Conservation (phyloP, 2,113 vertebrate species). For the Rhodinocichla rosea region DNA sequence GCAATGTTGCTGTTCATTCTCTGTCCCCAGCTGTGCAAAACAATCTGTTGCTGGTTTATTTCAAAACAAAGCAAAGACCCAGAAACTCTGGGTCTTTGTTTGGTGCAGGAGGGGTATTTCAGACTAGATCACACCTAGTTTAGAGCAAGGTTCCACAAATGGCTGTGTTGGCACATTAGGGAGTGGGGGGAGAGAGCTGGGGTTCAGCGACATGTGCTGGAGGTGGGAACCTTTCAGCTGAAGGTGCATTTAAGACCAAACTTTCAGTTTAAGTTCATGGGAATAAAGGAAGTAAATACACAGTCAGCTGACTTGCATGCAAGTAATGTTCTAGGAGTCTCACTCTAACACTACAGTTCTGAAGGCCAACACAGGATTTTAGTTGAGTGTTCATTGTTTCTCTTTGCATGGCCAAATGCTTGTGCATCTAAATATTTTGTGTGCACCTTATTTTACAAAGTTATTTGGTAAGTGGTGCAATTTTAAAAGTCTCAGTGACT, state of each 20-base stretch:
- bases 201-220: fast-evolving
- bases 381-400: not conserved
- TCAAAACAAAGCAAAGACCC: not conserved
- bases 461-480: not conserved
- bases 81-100: not conserved
- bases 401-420: not conserved
- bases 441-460: not conserved
- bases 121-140: not conserved
- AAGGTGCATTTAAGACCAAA: not conserved
- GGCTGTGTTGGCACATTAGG: not conserved
- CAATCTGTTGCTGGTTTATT: not conserved
- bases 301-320: not conserved
- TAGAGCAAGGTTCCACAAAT: not conserved
- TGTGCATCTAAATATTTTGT: not conserved
- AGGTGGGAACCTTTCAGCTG: not conserved
- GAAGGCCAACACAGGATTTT: not conserved
- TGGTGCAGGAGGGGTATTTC: not conserved
- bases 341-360: not conserved
- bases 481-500: not conserved
- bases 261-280: not conserved
- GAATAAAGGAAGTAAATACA: not conserved
- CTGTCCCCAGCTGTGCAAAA: not conserved
- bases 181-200: not conserved
- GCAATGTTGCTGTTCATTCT: not conserved
- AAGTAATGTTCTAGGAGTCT: not conserved